These are phyloP conservation scores for Ephestia elutella DNA, from an alignment of 1,140 invertebrate genomes.

Conservation along the genomic window DNA sequence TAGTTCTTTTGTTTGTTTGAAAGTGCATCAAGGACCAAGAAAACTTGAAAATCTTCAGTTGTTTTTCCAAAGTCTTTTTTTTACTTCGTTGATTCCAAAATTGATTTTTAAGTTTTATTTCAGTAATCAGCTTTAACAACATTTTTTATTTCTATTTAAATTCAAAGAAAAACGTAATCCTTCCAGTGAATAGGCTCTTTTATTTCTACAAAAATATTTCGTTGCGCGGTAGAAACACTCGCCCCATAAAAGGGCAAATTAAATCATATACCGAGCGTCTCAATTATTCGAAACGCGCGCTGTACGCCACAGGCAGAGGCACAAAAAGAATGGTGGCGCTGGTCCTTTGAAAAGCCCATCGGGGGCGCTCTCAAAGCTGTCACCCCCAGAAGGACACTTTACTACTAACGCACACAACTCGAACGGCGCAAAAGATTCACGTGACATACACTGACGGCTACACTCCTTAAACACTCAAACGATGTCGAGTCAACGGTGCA, in stretches of 20 bases:
- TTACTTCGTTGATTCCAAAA: no score
- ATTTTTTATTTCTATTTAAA: constrained; percentile 14
- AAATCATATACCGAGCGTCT: constrained; percentile 63
- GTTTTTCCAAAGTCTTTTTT: no score
- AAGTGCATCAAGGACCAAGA: no score
- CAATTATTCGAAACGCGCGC: constrained; percentile 64
- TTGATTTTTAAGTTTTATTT: no score
- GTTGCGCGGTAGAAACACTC: constrained; percentile 32
- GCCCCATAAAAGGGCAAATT: constrained; percentile 59
- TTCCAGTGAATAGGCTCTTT: constrained; percentile 22
- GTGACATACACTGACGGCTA: constrained; percentile 30
- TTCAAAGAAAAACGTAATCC: constrained; percentile 30
- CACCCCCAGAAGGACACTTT: constrained; percentile 58
- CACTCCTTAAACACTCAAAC: constrained; percentile 20
- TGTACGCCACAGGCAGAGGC: constrained; percentile 45
- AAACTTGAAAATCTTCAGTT: no score
- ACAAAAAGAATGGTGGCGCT: constrained; percentile 63
- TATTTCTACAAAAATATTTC: constrained; percentile 32
- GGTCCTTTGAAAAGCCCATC: constrained; percentile 67
- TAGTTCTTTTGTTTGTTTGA: no score
- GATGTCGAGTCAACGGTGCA: constrained; percentile 38
- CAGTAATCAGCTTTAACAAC: no score
- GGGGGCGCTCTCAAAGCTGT: constrained; percentile 64
- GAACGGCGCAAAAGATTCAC: constrained; percentile 27
- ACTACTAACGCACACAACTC: constrained; percentile 43